Evolutionary conservation across 2,888 invertebrate genomes (phyloP).

Genomic region (Lasioglossum zephyrum): DNA sequence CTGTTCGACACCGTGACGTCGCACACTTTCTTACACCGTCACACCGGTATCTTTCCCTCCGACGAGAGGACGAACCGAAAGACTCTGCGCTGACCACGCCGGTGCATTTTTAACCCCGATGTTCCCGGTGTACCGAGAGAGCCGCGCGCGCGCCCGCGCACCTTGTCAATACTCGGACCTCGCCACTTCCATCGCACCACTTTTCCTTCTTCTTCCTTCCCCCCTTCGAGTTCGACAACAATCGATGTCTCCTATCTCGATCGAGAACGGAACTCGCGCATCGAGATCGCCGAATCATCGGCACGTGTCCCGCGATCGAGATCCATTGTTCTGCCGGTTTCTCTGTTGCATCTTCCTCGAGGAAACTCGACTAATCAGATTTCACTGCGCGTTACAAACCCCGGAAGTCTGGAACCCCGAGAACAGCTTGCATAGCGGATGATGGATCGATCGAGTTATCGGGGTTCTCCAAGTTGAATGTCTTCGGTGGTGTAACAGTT

Average conservation of each 20-base stretch:
- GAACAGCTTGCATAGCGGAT: not conserved
- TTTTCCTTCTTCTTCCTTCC: not conserved
- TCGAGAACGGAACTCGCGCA: slow-evolving; percentile 3
- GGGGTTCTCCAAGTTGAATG: not conserved
- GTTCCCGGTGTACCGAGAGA: not conserved
- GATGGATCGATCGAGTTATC: not conserved
- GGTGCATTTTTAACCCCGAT: slow-evolving; percentile 37
- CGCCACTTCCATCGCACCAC: not conserved
- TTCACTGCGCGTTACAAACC: too few species aligned
- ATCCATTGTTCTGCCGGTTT: slow-evolving; percentile 31
- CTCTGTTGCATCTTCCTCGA: not conserved
- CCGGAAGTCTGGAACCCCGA: not conserved
- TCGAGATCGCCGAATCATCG: not conserved
- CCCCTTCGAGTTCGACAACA: not conserved
- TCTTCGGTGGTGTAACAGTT: not conserved
- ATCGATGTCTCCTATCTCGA: not conserved
- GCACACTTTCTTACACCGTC: not conserved
- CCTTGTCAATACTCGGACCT: not conserved
- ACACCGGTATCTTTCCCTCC: not conserved
- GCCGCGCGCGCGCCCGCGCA: not conserved
- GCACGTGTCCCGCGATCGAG: slow-evolving; percentile 3
- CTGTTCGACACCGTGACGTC: not conserved
- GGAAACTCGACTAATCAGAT: not conserved
- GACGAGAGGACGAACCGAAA: not conserved
- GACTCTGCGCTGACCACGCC: not conserved